Base-by-base conservation (phyloP, 1,140 invertebrate species). In the Solenopsis fugax region DNA sequence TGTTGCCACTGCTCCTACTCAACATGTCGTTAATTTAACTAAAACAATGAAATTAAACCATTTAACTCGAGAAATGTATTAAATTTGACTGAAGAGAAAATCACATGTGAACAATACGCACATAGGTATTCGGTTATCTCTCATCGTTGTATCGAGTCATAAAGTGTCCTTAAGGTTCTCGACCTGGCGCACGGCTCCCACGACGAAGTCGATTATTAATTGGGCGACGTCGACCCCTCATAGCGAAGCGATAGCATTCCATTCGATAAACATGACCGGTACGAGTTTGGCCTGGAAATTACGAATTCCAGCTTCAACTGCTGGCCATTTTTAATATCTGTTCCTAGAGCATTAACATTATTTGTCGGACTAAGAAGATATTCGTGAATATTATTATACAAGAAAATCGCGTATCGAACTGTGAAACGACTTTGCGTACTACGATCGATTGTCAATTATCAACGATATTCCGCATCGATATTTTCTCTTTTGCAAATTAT, bases 141-240 rank as follows among this genome's bases (percentile, higher is more conserved):
- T 21, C 18, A 52, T 73, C 29, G 71, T 73, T n/a, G 18, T 54
- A 54, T 16, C 29, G 50, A 54, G 24, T 54, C 18, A 48, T 73
- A 75, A 75, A 75, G 56, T 72, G 69, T 72, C 69, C n/a, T 52
- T 34, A 72, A 72, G 69, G 45, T 72, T 45, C 24, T 50, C 41
- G 48, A 75, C 52, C 72, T 75, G 52, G 72, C 29, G 52, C n/a
- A 75, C 16, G 72, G 52, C 72, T 75, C 52, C 52, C 52, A 75
- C 72, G 69, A 72, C 24, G 34, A 56, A 56, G 72, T 75, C 29
- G 72, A 16, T 75, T 73, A 56, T 75, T 75, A 75, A 75, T 75
- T 75, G 72, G 72, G 50, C n/a, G 71, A 75, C 52, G 72, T 37
- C 50, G 72, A 75, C 72, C 50, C 52, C 71, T 75, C 52, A 56